Evolutionary conservation across 2,113 vertebrate genomes (phyloP).

Genomic region (Desmodus rotundus): DNA sequence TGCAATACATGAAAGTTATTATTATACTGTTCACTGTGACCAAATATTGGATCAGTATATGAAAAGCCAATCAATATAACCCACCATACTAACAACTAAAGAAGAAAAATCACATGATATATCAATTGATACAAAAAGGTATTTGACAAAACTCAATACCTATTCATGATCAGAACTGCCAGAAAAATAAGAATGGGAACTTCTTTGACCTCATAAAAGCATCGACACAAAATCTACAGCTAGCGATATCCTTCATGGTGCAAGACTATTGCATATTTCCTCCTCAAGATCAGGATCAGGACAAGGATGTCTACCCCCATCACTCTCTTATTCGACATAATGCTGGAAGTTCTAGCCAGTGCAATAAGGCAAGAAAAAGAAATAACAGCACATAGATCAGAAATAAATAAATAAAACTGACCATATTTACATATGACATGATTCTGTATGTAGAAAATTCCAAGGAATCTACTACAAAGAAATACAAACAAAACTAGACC

Average conservation of each 20-base stretch:
- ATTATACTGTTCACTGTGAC: neutral
- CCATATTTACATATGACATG: neutral
- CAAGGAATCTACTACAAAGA: neutral
- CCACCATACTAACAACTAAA: neutral
- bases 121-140: neutral
- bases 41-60: neutral
- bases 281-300: neutral
- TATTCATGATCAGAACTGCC: neutral
- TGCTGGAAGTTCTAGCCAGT: neutral
- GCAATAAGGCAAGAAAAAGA: neutral
- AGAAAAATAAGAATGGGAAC: neutral
- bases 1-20: neutral
- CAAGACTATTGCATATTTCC: neutral
- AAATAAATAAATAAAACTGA: neutral
- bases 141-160: neutral
- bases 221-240: neutral
- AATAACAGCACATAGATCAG: neutral
- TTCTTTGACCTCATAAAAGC: neutral
- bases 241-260: neutral
- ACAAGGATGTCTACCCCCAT: neutral
- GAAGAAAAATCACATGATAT: neutral
- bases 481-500: neutral
- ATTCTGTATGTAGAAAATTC: neutral
- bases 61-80: neutral
- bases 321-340: neutral